phyloP scores from a whole-genome alignment of 1,140 invertebrate species.

The Lordiphosa collinella region DNA sequence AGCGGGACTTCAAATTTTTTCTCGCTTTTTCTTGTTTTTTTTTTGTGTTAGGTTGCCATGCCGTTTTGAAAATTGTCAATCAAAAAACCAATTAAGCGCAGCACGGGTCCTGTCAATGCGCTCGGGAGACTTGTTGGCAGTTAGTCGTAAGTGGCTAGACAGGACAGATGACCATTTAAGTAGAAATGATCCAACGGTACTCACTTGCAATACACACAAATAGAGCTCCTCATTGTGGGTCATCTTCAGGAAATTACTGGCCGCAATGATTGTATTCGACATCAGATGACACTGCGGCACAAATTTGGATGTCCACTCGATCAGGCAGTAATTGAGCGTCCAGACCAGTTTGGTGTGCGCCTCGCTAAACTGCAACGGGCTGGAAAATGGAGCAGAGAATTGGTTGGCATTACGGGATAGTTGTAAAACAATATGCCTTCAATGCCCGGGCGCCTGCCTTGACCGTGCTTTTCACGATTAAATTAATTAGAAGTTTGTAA shows the following conservation, averaged over 20 bases:
- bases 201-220: conserved; percentile 77
- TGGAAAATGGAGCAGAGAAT: conserved; percentile 29
- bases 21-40: conserved; percentile 5
- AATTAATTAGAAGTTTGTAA: conserved; percentile 62
- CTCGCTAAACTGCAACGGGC: conserved; percentile 61
- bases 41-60: conserved; percentile 21
- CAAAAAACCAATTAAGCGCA: conserved; percentile 79
- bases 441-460: background rate
- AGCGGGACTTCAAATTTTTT: conserved; percentile 14
- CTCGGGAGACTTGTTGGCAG: conserved; percentile 14
- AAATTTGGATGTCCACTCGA: conserved; percentile 80
- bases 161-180: conserved; percentile 40
- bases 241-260: conserved; percentile 69
- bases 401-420: background rate
- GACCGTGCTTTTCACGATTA: conserved; percentile 21
- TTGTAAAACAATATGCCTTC: conserved; percentile 10
- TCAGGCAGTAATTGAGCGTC: conserved; percentile 79
- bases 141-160: conserved; percentile 39
- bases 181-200: conserved; percentile 33
- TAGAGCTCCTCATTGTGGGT: conserved; percentile 70
- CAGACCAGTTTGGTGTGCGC: conserved; percentile 69
- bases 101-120: conserved; percentile 34
- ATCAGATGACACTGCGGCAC: conserved; percentile 74
- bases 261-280: conserved; percentile 74
- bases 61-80: conserved; percentile 74